Base-by-base conservation (phyloP, 2,797 vertebrate species). In the Erethizon dorsatum region DNA sequence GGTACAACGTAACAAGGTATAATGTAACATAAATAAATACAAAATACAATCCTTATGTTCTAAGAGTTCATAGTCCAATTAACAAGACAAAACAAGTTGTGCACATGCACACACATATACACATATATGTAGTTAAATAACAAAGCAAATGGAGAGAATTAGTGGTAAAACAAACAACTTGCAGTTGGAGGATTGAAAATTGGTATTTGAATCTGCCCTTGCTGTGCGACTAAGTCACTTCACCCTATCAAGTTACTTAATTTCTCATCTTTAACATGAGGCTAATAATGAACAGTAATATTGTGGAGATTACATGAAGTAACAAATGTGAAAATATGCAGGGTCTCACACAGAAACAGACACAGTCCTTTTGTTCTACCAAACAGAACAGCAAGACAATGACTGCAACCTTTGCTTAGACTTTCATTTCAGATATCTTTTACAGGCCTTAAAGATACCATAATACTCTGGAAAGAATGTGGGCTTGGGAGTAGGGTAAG, bases 251-350 rank as follows among this genome's bases (percentile, higher is more conserved):
- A 71, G 1, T 92, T 80, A 54, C n/a, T 79, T 20, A 33, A 71
- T 78, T n/a, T 84, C 11, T 92, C 52, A 89, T 79, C 37, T 95
- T 57, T 71, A 80, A 94, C 82, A 85, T 3, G 79, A 15, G 56
- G 84, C 4, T 33, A 92, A 65, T 65, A 88, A 93, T 88, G 6
- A n/a, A 87, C 11, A 63, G 52, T 73, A 67, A 22, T 83, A 85
- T 11, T 87, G 37, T 69, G 4, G 90, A 57, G 10, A 24, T 61
- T 73, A 52, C 37, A 85, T 24, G 11, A 9, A 78, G 73, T 56
- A 22, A 45, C 2, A 0, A 41, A 20, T 59, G 56, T 77, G 52
- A 93, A 94, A 77, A 0, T 78, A 20, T 59, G 75, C n/a, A 67
- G 4, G 9, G 22, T 80, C 37, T 91, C 59, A 80, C 88, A 73